A percentile compares a stretch with the other conserved stretches of the same genome.
phyloP scores from a whole-genome alignment of 2,888 invertebrate species.

The Polymixis flavicincta region DNA sequence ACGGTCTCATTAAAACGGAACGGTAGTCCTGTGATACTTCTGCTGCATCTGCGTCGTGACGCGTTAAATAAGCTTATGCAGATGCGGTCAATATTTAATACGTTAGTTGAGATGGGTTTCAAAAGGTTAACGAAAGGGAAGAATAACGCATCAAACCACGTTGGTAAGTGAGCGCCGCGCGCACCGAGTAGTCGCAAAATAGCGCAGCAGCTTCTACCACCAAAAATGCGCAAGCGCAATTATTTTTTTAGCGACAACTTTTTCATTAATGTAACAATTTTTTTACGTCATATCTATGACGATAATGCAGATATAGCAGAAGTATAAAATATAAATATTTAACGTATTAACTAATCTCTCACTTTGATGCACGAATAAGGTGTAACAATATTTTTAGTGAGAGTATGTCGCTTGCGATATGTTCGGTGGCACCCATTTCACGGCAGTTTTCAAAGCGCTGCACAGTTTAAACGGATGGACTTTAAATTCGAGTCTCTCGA shows the following conservation, averaged over 20 bases:
- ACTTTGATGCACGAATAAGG: not conserved
- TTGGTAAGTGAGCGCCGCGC: not conserved
- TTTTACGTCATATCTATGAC: not conserved
- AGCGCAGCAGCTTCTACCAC: not conserved
- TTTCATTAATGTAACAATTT: not conserved
- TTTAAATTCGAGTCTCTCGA: slow-evolving; percentile 28
- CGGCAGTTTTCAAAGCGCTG: not conserved
- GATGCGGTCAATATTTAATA: not conserved
- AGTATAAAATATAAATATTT: not conserved
- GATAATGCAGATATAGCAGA: not conserved
- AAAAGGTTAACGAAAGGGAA: no score
- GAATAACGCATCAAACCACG: not conserved
- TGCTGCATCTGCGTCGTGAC: not conserved
- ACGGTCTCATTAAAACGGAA: not conserved
- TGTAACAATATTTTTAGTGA: not conserved
- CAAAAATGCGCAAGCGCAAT: not conserved
- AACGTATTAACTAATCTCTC: not conserved
- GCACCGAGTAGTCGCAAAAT: not conserved
- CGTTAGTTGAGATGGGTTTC: not conserved
- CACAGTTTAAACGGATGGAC: slow-evolving; percentile 23
- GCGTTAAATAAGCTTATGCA: not conserved
- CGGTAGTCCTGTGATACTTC: not conserved
- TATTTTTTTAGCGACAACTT: not conserved
- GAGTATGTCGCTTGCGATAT: not conserved
- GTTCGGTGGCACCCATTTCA: not conserved